Conservation (phyloP, 2,797 vertebrate species). For the Melanotaenia maccullochi region DNA sequence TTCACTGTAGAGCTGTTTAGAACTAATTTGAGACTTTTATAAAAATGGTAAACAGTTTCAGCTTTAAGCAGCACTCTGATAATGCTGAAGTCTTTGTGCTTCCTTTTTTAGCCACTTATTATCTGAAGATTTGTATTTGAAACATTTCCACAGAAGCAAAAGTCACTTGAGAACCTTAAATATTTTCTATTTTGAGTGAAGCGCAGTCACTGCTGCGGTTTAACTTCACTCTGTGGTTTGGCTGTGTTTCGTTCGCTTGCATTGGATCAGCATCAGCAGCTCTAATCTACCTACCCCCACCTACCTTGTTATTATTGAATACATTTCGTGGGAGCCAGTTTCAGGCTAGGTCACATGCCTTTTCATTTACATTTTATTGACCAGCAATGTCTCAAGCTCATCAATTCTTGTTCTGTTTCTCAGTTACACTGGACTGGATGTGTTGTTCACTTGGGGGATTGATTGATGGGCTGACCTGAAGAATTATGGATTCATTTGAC, state of each 20-base stretch:
- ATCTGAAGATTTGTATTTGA: background rate
- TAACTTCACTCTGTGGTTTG: constrained; percentile 41
- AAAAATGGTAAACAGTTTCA: constrained; percentile 15
- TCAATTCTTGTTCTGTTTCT: constrained; percentile 49
- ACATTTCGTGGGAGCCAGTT: constrained; percentile 44
- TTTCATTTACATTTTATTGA: constrained; percentile 63
- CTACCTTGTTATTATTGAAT: constrained; percentile 64
- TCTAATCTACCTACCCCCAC: constrained; percentile 35
- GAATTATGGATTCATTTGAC: constrained; percentile 41
- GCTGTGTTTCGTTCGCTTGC: constrained; percentile 38
- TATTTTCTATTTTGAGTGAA: constrained; percentile 11
- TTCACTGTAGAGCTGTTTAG: constrained; percentile 24
- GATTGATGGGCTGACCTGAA: constrained; percentile 30
- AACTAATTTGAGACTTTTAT: constrained; percentile 42
- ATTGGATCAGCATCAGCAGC: constrained; percentile 57
- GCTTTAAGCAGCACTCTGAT: constrained; percentile 13
- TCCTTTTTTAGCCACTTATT: constrained; percentile 1
- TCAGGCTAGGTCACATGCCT: constrained; percentile 51
- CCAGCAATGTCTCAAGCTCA: constrained; percentile 51
- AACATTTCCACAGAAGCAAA: constrained; percentile 13
- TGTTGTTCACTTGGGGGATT: constrained; percentile 12
- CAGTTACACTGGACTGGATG: constrained; percentile 10
- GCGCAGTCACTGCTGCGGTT: constrained; percentile 19
- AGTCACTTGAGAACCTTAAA: background rate
- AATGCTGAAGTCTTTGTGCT: background rate